These are phyloP conservation scores for Pandemis cinnamomeana DNA, from an alignment of 2,888 invertebrate species.

Conservation along the genomic window DNA sequence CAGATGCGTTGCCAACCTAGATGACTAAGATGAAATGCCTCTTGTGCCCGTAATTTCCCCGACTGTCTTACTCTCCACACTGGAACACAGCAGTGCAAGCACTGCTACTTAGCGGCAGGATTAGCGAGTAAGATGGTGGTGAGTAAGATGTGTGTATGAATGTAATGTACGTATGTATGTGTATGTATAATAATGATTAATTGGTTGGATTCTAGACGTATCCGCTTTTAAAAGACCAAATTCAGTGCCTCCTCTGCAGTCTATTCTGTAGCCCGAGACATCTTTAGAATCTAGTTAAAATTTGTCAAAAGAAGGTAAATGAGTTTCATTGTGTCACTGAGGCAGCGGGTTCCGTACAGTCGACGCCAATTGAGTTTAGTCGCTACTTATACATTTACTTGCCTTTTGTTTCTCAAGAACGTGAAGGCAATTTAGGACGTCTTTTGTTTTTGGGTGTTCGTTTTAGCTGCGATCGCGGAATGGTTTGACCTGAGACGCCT, in stretches of 20 bases:
- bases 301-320: slow-evolving; percentile 27
- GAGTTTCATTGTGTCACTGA: slow-evolving; percentile 13
- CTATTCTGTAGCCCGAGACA: neutral
- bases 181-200: too few species aligned
- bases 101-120: too few species aligned
- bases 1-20: too few species aligned
- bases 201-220: too few species aligned
- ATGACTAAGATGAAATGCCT: too few species aligned
- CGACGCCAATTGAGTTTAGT: slow-evolving; percentile 10
- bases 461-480: neutral
- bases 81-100: too few species aligned
- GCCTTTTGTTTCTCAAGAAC: neutral
- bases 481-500: neutral
- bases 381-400: slow-evolving; percentile 5
- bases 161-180: too few species aligned
- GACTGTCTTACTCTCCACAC: too few species aligned
- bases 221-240: too few species aligned
- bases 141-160: too few species aligned
- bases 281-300: slow-evolving; percentile 23
- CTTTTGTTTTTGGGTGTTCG: neutral
- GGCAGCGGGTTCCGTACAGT: slow-evolving; percentile 8
- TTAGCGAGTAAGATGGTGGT: too few species aligned
- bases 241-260: neutral
- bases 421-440: neutral
- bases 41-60: too few species aligned